Evolutionary conservation across 2,888 invertebrate species (phyloP), one percentile per base, ranked within the genome.

Genomic region (Philonicus albiceps): DNA sequence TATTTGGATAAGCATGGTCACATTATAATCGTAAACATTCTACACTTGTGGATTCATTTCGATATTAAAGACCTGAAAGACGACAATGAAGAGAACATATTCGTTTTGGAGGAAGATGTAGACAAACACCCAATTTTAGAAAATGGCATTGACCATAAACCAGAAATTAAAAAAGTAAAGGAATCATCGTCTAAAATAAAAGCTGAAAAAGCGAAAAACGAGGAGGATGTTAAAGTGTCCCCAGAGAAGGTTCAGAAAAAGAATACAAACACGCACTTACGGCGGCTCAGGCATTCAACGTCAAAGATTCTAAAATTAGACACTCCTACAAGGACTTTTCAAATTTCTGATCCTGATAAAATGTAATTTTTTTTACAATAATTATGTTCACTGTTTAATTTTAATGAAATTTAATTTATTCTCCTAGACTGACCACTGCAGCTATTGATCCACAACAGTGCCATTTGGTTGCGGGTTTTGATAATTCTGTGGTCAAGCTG

Each of bases 1-100:
- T 96, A 94, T 91, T 92, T 96, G 87, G 93, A 95, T n/a, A 94
- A 94, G 89, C 94, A 95, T 89, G 94, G 95, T 0, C 95, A 96
- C 93, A 94, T 95, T 37, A 92, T 95, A 84, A 91, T 96, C 84
- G 93, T 96, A 90, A 96, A 95, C 93, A 94, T 96, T 86, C 90
- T 94, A 13, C 94, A 94, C 89, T 94, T 93, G 5, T 95, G 95
- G 95, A 93, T 95, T 88, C 94, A 94, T 89, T 93, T 95, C 88
- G 94, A 94, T 88, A 93, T 94, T 49, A 93, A 93, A 87, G 94
- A 83, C n/a, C 22, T 83, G 22, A 83, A 83, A 22, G 83, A 93
- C 92, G 87, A 83, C 87, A 89, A 76, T 49, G 88, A 75, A 16
- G 78, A 72, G 86, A 89, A 86, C 49, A 88, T 88, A 88, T 89